Conservation (phyloP, 1,140 invertebrate genomes). For the Oryzaephilus surinamensis region DNA sequence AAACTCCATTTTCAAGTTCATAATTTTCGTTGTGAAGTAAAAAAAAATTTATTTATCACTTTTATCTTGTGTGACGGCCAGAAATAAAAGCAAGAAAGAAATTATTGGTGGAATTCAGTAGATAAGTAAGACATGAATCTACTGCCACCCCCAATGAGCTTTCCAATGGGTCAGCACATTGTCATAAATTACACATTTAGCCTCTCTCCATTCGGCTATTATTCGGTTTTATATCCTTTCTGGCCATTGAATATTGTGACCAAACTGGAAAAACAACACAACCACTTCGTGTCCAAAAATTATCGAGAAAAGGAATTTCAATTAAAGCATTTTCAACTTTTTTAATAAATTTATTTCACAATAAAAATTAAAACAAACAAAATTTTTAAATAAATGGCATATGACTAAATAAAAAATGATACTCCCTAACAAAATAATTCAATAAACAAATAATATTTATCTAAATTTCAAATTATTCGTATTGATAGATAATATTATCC, state of each 20-base stretch:
- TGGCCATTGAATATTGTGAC: too few relatives aligned
- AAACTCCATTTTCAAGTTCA: too few relatives aligned
- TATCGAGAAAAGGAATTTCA: slow-evolving; percentile 9
- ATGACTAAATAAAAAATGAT: background rate
- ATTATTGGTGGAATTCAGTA: too few relatives aligned
- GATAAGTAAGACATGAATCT: slow-evolving; percentile 26
- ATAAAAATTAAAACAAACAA: slow-evolving; percentile 2
- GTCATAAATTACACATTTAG: slow-evolving; percentile 24
- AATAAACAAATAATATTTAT: too few relatives aligned
- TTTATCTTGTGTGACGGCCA: too few relatives aligned
- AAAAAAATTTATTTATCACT: too few relatives aligned
- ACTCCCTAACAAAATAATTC: slow-evolving; percentile 1
- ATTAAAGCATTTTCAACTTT: slow-evolving; percentile 8
- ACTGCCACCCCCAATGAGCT: slow-evolving; percentile 18
- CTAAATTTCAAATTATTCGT: too few relatives aligned
- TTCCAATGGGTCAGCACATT: slow-evolving; percentile 17
- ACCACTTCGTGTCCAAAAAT: too few relatives aligned
- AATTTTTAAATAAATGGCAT: slow-evolving; percentile 1
- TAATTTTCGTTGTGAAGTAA: too few relatives aligned
- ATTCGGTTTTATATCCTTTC: slow-evolving; percentile 17
- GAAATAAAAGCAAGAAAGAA: too few relatives aligned
- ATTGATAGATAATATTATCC: too few relatives aligned
- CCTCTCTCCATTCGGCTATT: slow-evolving; percentile 22
- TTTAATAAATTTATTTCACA: slow-evolving; percentile 6
- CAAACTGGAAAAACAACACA: too few relatives aligned